Conservation (phyloP, 2,113 vertebrate species). For the Oncorhynchus clarkii region DNA sequence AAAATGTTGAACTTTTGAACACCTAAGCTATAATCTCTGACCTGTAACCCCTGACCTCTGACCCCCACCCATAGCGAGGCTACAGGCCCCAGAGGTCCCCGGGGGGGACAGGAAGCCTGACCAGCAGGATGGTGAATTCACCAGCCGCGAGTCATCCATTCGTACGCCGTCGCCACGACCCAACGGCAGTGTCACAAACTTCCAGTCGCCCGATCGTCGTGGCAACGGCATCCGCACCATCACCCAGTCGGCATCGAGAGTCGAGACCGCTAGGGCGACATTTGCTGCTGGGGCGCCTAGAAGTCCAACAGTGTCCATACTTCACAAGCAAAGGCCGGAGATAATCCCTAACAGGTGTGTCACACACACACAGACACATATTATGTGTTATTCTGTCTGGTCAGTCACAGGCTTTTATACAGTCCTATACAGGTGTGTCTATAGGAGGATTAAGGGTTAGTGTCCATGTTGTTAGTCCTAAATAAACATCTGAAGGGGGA, state of each 20-base stretch:
- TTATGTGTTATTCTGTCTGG: background rate
- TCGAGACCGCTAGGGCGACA: slow-evolving; percentile 55
- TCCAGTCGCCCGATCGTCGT: slow-evolving; percentile 70
- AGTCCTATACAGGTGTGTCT: too few species aligned
- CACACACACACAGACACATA: background rate
- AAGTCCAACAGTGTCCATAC: slow-evolving; percentile 61
- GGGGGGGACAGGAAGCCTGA: slow-evolving; percentile 72
- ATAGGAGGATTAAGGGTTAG: too few species aligned
- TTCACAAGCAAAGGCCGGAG: slow-evolving; percentile 68
- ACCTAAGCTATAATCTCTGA: background rate
- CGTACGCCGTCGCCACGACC: slow-evolving; percentile 68
- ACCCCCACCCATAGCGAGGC: slow-evolving; percentile 68
- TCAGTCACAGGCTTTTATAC: background rate
- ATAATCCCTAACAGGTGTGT: slow-evolving; percentile 78
- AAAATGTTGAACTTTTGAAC: too few species aligned
- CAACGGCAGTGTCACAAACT: slow-evolving; percentile 76
- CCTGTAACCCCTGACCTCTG: slow-evolving; percentile 13
- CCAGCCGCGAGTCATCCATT: slow-evolving; percentile 75
- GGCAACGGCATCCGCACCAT: slow-evolving; percentile 79
- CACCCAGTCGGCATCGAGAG: slow-evolving; percentile 70
- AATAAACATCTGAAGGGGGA: background rate
- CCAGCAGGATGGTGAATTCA: slow-evolving; percentile 73
- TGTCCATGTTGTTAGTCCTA: too few species aligned
- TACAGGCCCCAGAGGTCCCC: slow-evolving; percentile 79
- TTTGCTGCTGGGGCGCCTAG: slow-evolving; percentile 38